Base-by-base conservation (phyloP, 1,140 invertebrate species). In the Phocides pigmalion region DNA sequence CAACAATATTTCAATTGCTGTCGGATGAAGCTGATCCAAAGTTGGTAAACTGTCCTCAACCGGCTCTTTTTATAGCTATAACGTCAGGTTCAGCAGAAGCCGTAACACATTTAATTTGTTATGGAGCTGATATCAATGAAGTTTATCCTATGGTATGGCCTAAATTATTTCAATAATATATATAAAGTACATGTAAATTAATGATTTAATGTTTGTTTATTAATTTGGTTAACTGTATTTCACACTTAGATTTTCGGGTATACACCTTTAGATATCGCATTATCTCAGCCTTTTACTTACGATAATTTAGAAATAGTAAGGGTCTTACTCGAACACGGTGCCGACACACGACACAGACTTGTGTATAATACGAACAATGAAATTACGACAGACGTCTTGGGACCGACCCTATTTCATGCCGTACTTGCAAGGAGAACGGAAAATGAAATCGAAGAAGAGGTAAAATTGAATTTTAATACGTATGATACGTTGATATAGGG, bases 11-110 rank as follows among this genome's bases (percentile, higher is more conserved):
- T 1, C 81, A 87, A 56, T 64, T 93, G 22, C 63, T 93, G 32
- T 49, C 70, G 11, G 77, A 84, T 62, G 92, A 92, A 8, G 88
- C 92, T 4, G 69, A 92, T 74, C 91, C 92, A 0, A 87, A 79
- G 41, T 62, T 81, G 35, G 76, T 89, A 2, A 67, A 74, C 46
- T 87, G 88, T 68, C 92, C 93, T 11, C 79, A 92, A n/a, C 81
- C 91, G 12, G 76, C 89, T 0, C 37, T 93, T 8, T 73, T 91
- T 0, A 74, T 92, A 20, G 89, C 92, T 3, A 70, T 90, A 15
- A 75, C 80, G 37, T 80, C 84, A 0, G 85, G 85, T 14, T 79
- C 74, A 51, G 15, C 76, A 11, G 72, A 83, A 32, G 61, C 93
- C 9, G 69, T 93, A 11, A 65, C 77, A 41, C 62, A 82, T 14